Conservation (phyloP, 2,888 invertebrate species). For the Endotricha flammealis region DNA sequence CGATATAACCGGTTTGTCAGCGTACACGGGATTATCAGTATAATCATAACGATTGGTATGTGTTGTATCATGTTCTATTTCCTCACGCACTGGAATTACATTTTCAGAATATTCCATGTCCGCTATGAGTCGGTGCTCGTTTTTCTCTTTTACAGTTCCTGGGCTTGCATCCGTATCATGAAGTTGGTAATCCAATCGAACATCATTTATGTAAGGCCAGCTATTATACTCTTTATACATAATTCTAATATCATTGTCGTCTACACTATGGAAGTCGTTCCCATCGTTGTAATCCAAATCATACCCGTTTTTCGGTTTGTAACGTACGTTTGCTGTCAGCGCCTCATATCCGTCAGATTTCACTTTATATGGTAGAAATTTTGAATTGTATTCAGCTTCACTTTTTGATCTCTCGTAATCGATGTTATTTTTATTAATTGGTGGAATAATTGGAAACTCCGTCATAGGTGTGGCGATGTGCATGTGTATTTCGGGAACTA, state of each 20-base stretch:
- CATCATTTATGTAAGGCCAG: conserved; percentile 53
- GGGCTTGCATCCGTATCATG: conserved; percentile 34
- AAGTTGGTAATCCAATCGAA: conserved; percentile 47
- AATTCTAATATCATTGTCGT: conserved; percentile 53
- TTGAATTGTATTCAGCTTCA: conserved; percentile 21
- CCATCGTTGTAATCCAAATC: conserved; percentile 22
- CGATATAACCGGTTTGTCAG: conserved; percentile 54
- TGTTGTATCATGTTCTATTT: conserved; percentile 37
- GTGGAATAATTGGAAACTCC: neutral
- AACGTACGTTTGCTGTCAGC: conserved; percentile 39
- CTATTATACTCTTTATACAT: conserved; percentile 42
- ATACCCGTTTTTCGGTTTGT: conserved; percentile 26
- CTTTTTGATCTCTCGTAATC: conserved; percentile 4
- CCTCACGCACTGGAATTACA: conserved; percentile 57
- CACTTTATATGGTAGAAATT: conserved; percentile 28
- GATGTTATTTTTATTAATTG: conserved; percentile 2
- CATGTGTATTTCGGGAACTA: neutral
- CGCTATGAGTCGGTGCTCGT: too few species aligned
- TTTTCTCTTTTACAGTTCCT: conserved; percentile 59
- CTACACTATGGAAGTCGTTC: conserved; percentile 35
- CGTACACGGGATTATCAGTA: conserved; percentile 48
- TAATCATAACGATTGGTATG: conserved; percentile 17
- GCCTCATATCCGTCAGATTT: conserved; percentile 35
- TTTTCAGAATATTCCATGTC: conserved; percentile 25
- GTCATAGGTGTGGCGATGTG: neutral